These are phyloP conservation scores for Pholis gunnellus DNA, from an alignment of 2,113 vertebrate species.

Conservation along the genomic window DNA sequence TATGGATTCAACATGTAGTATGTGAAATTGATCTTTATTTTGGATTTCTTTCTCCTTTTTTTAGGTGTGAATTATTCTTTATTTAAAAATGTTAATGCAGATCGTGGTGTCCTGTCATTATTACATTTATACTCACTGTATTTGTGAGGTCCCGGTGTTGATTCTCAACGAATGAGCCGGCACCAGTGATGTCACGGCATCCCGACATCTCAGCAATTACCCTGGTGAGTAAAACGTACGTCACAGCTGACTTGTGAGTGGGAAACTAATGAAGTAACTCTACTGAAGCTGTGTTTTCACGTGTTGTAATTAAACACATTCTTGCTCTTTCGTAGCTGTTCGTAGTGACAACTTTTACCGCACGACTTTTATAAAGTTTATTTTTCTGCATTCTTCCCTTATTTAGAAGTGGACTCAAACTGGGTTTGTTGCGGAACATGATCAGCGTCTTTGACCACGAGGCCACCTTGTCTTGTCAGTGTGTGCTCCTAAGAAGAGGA, in stretches of 20 bases:
- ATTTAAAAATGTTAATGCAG: slow-evolving; percentile 80
- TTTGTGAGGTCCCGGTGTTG: neutral
- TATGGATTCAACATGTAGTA: slow-evolving; percentile 76
- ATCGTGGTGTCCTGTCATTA: slow-evolving; percentile 67
- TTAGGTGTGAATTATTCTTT: slow-evolving; percentile 79
- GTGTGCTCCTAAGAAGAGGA: too few species aligned
- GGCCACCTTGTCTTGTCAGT: too few species aligned
- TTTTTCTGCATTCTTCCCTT: too few species aligned
- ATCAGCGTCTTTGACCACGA: too few species aligned
- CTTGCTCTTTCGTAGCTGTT: too few species aligned
- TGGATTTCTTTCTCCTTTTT: slow-evolving; percentile 49
- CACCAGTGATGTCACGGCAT: neutral
- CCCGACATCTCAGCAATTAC: neutral
- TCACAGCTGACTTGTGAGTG: neutral
- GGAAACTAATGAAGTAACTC: neutral
- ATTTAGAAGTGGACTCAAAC: too few species aligned
- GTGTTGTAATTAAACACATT: neutral
- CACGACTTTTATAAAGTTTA: too few species aligned
- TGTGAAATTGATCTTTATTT: slow-evolving; percentile 75
- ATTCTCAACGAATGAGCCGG: too few species aligned
- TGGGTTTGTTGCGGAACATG: too few species aligned
- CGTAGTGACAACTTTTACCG: too few species aligned
- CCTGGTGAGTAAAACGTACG: neutral
- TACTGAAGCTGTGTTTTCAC: neutral
- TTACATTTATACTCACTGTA: neutral